phyloP scores from a whole-genome alignment of 2,888 invertebrate species.

The Penaeus monodon region DNA sequence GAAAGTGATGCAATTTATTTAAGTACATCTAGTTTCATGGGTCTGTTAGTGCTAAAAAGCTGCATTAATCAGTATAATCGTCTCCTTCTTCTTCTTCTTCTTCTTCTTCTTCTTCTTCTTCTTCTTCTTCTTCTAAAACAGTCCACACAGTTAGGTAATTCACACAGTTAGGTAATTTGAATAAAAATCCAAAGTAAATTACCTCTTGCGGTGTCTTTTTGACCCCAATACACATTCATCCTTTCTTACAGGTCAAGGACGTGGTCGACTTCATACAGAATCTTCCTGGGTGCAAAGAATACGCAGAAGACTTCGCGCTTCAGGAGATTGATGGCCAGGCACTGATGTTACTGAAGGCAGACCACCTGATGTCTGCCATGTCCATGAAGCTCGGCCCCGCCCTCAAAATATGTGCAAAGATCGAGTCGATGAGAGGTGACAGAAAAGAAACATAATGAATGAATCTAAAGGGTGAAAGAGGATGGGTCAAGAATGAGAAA shows the following conservation, averaged over 20 bases:
- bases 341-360: conserved; percentile 89
- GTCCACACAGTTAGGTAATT: too few relatives aligned
- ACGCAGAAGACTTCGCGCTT: conserved; percentile 93
- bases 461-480: too few relatives aligned
- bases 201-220: background rate
- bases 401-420: conserved; percentile 92
- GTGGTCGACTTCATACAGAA: conserved; percentile 89
- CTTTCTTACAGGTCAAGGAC: conserved; percentile 79
- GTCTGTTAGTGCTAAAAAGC: too few relatives aligned
- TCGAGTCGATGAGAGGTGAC: conserved; percentile 84
- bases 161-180: too few relatives aligned
- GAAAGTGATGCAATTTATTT: too few relatives aligned
- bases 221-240: background rate
- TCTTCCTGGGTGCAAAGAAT: conserved; percentile 90
- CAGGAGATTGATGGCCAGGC: conserved; percentile 98
- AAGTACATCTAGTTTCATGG: too few relatives aligned
- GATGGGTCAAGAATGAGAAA: too few relatives aligned
- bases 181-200: too few relatives aligned
- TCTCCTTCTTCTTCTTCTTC: too few relatives aligned
- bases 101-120: too few relatives aligned
- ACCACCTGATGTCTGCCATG: conserved; percentile 94
- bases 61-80: too few relatives aligned
- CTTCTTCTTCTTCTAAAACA: too few relatives aligned
- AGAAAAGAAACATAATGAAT: conserved; percentile 46
- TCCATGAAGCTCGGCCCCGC: conserved; percentile 96